Percentiles rank a stretch among this genome's conserved stretches.
These are phyloP conservation scores for Drosophila aff. DNA, from an alignment of 1,140 invertebrate genomes.

Conservation along the genomic window DNA sequence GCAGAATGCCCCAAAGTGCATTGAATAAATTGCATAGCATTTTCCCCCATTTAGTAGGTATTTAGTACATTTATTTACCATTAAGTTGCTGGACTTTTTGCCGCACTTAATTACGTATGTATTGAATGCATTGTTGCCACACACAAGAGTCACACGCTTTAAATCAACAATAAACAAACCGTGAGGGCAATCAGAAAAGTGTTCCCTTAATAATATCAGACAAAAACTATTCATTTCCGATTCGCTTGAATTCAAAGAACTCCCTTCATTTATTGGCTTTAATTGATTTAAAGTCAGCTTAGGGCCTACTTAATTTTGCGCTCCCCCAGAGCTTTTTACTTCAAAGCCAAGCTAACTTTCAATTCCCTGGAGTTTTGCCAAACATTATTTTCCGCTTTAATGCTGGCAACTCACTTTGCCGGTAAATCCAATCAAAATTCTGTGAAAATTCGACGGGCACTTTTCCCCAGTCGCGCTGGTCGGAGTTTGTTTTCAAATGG, in stretches of 20 bases:
- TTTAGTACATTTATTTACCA: slow-evolving; percentile 11
- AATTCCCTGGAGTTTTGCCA: neutral
- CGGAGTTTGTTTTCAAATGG: slow-evolving; percentile 18
- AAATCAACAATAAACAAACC: slow-evolving; percentile 1
- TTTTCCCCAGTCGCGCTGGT: slow-evolving; percentile 1
- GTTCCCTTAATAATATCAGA: neutral
- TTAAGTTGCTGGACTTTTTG: neutral
- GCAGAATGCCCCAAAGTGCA: slow-evolving; percentile 4
- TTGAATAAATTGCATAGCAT: slow-evolving; percentile 17
- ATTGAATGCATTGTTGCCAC: neutral
- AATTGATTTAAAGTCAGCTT: slow-evolving; percentile 5
- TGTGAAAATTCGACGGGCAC: slow-evolving; percentile 2
- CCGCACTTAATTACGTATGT: slow-evolving; percentile 5
- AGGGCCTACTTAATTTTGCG: neutral
- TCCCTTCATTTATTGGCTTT: neutral
- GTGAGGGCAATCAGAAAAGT: neutral
- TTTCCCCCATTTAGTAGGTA: neutral
- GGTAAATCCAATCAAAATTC: slow-evolving; percentile 13
- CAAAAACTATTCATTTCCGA: neutral
- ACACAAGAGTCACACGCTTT: neutral
- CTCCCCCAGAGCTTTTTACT: slow-evolving; percentile 13
- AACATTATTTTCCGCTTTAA: slow-evolving; percentile 21
- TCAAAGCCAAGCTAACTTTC: slow-evolving; percentile 21
- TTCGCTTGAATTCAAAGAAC: neutral
- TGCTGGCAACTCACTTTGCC: neutral